These are phyloP conservation scores for Epizoanthus scotinus DNA, from an alignment of 92 coral and sea anemone genomes.

Conservation along the genomic window DNA sequence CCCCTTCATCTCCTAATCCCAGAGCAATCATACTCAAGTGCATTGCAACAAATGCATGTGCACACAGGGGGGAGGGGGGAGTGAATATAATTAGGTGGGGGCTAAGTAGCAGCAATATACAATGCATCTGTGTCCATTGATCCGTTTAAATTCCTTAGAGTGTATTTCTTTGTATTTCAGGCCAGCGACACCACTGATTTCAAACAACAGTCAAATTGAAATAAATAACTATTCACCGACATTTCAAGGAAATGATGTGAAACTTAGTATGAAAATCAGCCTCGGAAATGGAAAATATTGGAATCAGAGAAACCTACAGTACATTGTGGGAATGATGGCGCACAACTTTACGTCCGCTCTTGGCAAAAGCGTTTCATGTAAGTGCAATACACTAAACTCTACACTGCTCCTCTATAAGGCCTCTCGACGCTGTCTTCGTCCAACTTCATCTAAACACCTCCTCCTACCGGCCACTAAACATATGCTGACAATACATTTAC, in stretches of 20 bases:
- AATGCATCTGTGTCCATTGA: neutral
- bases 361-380: conserved; percentile 8
- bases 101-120: neutral
- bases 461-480: too few relatives aligned
- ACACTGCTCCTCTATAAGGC: too few relatives aligned
- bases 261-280: conserved; percentile 13
- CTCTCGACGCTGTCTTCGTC: neutral
- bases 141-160: neutral
- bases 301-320: conserved; percentile 20
- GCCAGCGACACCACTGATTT: neutral
- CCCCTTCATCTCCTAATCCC: too few relatives aligned
- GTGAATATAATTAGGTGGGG: too few relatives aligned
- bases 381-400: neutral
- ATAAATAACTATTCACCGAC: conserved; percentile 15
- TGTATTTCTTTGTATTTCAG: neutral
- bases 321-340: conserved; percentile 11
- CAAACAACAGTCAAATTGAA: conserved; percentile 27
- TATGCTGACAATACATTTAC: too few relatives aligned
- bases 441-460: too few relatives aligned
- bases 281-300: conserved; percentile 22
- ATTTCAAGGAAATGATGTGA: conserved; percentile 14
- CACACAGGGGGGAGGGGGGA: too few relatives aligned
- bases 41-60: too few relatives aligned
- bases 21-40: too few relatives aligned
- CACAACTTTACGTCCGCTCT: conserved; percentile 11